Conservation (phyloP, 2,797 vertebrate genomes). For the Lagodon rhomboides region DNA sequence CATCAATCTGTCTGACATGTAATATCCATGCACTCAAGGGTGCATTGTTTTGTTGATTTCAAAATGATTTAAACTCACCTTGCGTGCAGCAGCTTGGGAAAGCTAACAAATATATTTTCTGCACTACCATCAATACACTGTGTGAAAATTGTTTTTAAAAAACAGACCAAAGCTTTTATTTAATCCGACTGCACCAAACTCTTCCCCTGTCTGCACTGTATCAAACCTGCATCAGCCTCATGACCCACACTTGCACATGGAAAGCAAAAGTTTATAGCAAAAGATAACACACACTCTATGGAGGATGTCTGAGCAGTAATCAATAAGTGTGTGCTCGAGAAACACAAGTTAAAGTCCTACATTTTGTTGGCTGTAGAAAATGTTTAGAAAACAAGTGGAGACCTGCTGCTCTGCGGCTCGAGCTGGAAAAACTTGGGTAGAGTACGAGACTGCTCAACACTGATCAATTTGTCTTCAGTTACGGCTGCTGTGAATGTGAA, state of each 20-base stretch:
- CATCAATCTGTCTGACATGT: slow-evolving; percentile 32
- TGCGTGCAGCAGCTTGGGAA: background rate
- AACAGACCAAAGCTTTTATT: background rate
- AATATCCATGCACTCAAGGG: slow-evolving; percentile 15
- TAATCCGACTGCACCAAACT: background rate
- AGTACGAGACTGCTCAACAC: background rate
- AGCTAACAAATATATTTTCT: background rate
- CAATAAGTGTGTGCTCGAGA: slow-evolving; percentile 1
- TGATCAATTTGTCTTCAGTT: background rate
- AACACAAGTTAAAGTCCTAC: background rate
- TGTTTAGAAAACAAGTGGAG: background rate
- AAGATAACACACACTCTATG: too few species aligned
- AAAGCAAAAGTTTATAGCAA: background rate
- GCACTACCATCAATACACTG: background rate
- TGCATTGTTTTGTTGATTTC: background rate
- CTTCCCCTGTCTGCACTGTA: background rate
- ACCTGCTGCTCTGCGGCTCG: background rate
- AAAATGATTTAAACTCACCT: slow-evolving; percentile 22
- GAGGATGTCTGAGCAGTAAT: background rate
- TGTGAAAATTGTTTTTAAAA: background rate
- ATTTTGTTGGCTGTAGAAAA: background rate
- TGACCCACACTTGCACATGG: background rate
- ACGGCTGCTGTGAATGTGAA: background rate
- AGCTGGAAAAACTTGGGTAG: background rate
- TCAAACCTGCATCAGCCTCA: background rate